Evolutionary conservation across 2,888 invertebrate genomes (phyloP).

Genomic region (Coremacera marginata): DNA sequence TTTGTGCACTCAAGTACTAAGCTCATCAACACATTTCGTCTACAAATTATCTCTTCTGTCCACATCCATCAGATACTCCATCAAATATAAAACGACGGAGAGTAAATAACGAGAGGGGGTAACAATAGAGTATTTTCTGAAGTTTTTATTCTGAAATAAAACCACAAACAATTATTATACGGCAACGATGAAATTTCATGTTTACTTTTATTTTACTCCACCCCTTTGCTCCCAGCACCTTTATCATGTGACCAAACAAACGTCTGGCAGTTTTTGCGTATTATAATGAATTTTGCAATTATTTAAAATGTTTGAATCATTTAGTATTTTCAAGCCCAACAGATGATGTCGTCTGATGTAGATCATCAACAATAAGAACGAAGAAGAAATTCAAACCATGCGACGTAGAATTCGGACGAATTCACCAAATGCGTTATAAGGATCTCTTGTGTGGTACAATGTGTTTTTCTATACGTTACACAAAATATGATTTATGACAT

Average conservation of each 20-base stretch:
- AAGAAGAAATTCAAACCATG: too few species aligned
- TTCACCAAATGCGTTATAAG: too few species aligned
- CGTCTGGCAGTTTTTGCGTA: constrained; percentile 42
- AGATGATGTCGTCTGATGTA: constrained; percentile 53
- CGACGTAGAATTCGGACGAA: too few species aligned
- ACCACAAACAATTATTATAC: too few species aligned
- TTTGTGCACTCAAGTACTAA: constrained; percentile 36
- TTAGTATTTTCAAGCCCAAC: constrained; percentile 59
- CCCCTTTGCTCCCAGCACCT: too few species aligned
- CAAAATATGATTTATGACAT: too few species aligned
- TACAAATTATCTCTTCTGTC: constrained; percentile 17
- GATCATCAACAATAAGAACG: constrained; percentile 56
- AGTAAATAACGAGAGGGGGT: not conserved
- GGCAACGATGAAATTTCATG: too few species aligned
- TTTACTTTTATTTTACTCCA: too few species aligned
- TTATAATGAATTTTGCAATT: constrained; percentile 64
- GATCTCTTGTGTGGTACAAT: too few species aligned
- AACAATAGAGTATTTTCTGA: not conserved
- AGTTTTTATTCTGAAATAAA: not conserved
- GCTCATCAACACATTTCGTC: not conserved
- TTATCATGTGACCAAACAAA: too few species aligned
- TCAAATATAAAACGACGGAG: constrained; percentile 1
- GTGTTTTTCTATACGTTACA: too few species aligned
- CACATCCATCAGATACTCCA: constrained; percentile 22
- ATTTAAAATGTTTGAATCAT: constrained; percentile 67